Percentiles rank a stretch among this genome's conserved stretches.
Evolutionary conservation across 2,888 invertebrate genomes (phyloP).

Genomic region (Orthosia gothica): DNA sequence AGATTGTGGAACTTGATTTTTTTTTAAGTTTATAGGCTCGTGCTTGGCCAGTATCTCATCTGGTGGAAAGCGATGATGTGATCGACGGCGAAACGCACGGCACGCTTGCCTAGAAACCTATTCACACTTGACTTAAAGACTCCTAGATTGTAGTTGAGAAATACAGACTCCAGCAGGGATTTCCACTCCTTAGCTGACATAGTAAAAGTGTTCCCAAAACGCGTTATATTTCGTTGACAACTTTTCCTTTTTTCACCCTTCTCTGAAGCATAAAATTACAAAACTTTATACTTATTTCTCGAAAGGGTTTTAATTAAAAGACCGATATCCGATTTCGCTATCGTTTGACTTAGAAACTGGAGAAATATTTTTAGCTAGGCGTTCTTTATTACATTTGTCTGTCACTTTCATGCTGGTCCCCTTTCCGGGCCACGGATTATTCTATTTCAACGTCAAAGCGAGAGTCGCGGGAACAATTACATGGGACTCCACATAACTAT

Average conservation of each 20-base stretch:
- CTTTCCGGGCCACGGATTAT: constrained; percentile 51
- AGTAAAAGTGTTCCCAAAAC: background rate
- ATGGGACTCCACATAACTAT: constrained; percentile 51
- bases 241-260: constrained; percentile 45
- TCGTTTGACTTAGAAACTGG: constrained; percentile 53
- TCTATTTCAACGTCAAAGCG: constrained; percentile 59
- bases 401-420: constrained; percentile 44
- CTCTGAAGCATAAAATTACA: constrained; percentile 52
- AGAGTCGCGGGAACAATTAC: constrained; percentile 61
- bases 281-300: constrained; percentile 50
- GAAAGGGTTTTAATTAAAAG: constrained; percentile 65
- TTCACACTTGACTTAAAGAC: too few relatives aligned
- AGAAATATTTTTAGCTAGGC: constrained; percentile 42
- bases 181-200: too few relatives aligned
- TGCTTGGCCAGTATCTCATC: too few relatives aligned
- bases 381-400: constrained; percentile 46
- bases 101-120: too few relatives aligned
- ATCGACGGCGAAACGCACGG: too few relatives aligned
- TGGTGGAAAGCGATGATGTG: too few relatives aligned
- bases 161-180: too few relatives aligned
- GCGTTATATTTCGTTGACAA: constrained; percentile 50
- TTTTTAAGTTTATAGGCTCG: too few relatives aligned
- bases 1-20: constrained; percentile 22
- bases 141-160: too few relatives aligned
- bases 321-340: constrained; percentile 57